phyloP scores from a whole-genome alignment of 1,140 invertebrate genomes.

The Dryas iulia region DNA sequence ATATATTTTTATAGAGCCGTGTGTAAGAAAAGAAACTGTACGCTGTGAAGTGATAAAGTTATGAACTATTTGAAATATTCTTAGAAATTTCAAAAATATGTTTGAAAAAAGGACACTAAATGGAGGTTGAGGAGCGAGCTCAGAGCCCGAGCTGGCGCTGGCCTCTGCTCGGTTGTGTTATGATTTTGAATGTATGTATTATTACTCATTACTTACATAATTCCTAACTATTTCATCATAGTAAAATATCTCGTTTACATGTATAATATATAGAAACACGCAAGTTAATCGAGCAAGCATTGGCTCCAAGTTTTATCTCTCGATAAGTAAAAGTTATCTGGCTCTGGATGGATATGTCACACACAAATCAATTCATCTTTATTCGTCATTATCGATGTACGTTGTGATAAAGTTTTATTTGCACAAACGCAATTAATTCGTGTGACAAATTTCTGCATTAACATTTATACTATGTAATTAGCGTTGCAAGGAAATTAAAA shows the following conservation, averaged over 20 bases:
- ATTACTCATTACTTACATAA: background rate
- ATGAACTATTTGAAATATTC: constrained; percentile 20
- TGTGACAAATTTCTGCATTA: no score
- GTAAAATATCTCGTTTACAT: background rate
- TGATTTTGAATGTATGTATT: constrained; percentile 66
- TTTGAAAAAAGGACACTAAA: constrained; percentile 45
- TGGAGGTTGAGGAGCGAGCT: constrained; percentile 56
- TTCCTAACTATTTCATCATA: background rate
- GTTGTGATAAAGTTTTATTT: constrained; percentile 1
- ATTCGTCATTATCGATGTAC: background rate
- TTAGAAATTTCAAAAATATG: constrained; percentile 37
- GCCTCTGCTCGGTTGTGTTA: constrained; percentile 62
- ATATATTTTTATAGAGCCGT: constrained; percentile 19
- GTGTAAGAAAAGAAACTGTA: constrained; percentile 27
- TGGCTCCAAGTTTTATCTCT: background rate
- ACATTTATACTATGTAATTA: no score
- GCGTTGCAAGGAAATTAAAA: no score
- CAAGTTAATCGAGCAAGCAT: background rate
- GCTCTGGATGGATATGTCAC: background rate
- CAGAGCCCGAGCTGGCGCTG: constrained; percentile 59
- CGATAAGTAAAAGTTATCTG: background rate
- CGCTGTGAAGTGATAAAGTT: constrained; percentile 26
- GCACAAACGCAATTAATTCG: background rate
- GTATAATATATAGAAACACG: background rate
- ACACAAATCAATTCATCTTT: constrained; percentile 2